Base-by-base conservation (phyloP, 2,888 invertebrate genomes). In the Hirtodrosophila cameraria region DNA sequence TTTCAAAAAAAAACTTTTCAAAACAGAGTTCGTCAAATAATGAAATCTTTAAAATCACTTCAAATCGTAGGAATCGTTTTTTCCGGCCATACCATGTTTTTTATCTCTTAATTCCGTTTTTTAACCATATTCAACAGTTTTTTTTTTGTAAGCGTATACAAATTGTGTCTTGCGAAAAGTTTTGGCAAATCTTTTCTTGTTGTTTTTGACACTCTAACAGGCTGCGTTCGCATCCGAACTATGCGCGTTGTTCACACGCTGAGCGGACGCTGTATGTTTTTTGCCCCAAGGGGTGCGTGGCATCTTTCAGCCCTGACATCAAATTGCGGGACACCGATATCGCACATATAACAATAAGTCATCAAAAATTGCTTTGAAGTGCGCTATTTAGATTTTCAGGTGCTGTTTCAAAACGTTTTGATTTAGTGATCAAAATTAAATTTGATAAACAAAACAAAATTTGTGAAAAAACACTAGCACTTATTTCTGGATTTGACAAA, bases 161-260 rank as follows among this genome's bases (percentile, higher is more conserved):
- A 39, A 1, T 15, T 39, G 60, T 52, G 45, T 33, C 7, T 28
- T 36, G 38, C n/a, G 20, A 28, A 41, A 33, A 42, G 42, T 53
- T 53, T n/a, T 64, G 41, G 36, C 45, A 15, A 64, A 33, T 36
- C 54, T 65, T 65, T 55, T 33, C 54, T 65, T 4, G 30, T 49
- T 50, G 50, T 61, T 39, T 18, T 62, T 57, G 75, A 43, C 75
- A 75, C 42, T 70, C 41, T 49, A 54, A 45, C 46, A 46, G 68
- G 13, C 59, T 61, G 62, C 68, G 52, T 62, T 79, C 60, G 68
- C 77, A 75, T 75, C 74, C 82, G 88, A 88, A 80, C 86, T 74
- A 88, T 87, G 68, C 45, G 60, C 66, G 69, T 82, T 88, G 71
- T 88, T 87, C 87, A 75, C 87, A 88, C 88, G 87, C 79, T 75